Base-by-base conservation (phyloP, 1,140 invertebrate genomes). In the Sarcophaga bullata region DNA sequence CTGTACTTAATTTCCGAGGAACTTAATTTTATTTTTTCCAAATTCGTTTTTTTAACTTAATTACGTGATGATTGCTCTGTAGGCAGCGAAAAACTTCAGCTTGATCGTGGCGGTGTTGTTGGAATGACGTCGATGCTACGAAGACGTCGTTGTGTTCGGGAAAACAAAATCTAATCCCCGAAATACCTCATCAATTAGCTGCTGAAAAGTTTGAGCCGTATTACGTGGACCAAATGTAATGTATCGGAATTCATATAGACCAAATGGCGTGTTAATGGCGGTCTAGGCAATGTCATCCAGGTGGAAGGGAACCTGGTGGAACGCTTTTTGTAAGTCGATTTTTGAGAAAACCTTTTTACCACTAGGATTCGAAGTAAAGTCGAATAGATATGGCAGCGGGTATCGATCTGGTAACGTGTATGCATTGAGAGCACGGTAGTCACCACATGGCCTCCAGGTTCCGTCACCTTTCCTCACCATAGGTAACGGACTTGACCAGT, bases 111-210 rank as follows among this genome's bases (percentile, higher is more conserved):
- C 75, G 8, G 82, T 91, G 90, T 81, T 90, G 84, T 52, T 87
- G 83, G 13, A 83, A 75, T 17, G 81, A 80, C 68, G 78, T 82
- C 0, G 87, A 90, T 73, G 82, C 91, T 8, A 93, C 85, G 3
- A 92, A 85, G 47, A 94, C 90, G 84, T 93, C 93, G 83, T 92
- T 19, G 83, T 80, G 72, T 83, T 86, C 6, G 75, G 73, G 81
- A 88, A 91, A 13, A 87, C 85, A 13, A 90, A 84, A n/a, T 86
- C 89, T 86, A 82, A 83, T 15, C 85, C 91, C 73, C 86, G 9
- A 4, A 92, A 84, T 2, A 92, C 86, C 13, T 87, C 52, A 84
- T 91, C 87, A 82, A 92, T 92, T 15, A 91, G 87, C 8, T 91
- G 81, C 85, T 92, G 91, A 83, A 92, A 93, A 1, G 89, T 91